Evolutionary conservation across 2,797 vertebrate species (phyloP).

Genomic region (Molossus alvarezi): DNA sequence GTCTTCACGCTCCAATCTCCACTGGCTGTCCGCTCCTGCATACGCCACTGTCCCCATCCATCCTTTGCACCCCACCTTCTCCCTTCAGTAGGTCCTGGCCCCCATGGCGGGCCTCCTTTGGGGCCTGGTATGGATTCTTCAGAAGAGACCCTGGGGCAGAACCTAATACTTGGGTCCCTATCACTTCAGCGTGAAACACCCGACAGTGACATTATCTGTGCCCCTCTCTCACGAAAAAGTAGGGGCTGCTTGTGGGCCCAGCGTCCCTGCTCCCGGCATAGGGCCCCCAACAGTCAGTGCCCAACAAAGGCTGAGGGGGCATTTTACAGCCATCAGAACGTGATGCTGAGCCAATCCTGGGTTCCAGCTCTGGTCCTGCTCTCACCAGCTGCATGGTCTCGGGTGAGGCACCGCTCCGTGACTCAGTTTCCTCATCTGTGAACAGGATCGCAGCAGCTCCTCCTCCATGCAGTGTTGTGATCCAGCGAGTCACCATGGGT

Average conservation of each 20-base stretch:
- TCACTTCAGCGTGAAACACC: neutral
- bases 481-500: fast-evolving
- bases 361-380: neutral
- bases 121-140: neutral
- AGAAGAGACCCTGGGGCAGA: neutral
- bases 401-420: neutral
- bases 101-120: neutral
- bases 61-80: neutral
- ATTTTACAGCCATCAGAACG: neutral
- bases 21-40: neutral
- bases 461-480: fast-evolving
- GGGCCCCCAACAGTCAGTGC: fast-evolving
- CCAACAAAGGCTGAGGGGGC: fast-evolving
- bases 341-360: neutral
- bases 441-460: fast-evolving
- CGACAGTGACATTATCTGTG: neutral
- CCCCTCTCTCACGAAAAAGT: neutral
- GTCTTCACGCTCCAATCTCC: too few relatives aligned
- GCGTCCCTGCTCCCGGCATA: neutral
- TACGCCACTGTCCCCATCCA: neutral
- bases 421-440: neutral
- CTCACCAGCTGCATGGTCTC: neutral
- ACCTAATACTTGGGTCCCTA: too few relatives aligned
- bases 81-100: neutral
- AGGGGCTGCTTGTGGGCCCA: neutral